Conservation (phyloP, 2,888 invertebrate species). For the Cantharis nigra region DNA sequence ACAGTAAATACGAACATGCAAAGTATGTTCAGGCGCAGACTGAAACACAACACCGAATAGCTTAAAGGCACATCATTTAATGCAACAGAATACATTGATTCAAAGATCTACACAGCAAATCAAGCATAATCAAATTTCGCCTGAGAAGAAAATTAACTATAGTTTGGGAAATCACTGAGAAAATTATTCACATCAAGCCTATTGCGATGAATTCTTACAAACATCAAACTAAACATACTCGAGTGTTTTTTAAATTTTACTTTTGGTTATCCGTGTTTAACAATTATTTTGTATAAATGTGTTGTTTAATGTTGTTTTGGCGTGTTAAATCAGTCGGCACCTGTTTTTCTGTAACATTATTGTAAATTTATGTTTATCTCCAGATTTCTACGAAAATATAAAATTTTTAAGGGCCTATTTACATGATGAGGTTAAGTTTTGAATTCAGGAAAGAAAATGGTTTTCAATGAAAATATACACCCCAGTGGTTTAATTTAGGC, state of each 20-base stretch:
- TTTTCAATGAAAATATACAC: neutral
- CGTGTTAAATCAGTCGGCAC: slow-evolving; percentile 49
- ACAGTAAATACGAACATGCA: slow-evolving; percentile 35
- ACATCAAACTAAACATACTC: slow-evolving; percentile 27
- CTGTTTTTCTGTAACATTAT: slow-evolving; percentile 36
- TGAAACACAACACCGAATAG: slow-evolving; percentile 41
- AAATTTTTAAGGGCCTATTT: neutral
- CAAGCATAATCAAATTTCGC: neutral
- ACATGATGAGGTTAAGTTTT: neutral
- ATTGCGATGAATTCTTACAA: slow-evolving; percentile 12
- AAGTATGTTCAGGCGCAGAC: slow-evolving; percentile 50
- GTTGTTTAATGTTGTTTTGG: slow-evolving; percentile 17
- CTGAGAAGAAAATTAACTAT: neutral
- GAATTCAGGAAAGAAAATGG: neutral
- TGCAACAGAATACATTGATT: slow-evolving; percentile 16
- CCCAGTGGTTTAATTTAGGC: neutral
- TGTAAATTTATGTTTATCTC: slow-evolving; percentile 30
- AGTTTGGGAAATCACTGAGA: slow-evolving; percentile 17
- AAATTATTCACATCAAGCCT: slow-evolving; percentile 21
- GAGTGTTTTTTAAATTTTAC: slow-evolving; percentile 11
- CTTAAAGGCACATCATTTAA: slow-evolving; percentile 24
- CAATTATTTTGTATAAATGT: slow-evolving; percentile 16
- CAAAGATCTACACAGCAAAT: neutral
- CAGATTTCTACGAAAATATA: slow-evolving; percentile 39
- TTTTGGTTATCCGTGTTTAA: slow-evolving; percentile 17